phyloP scores from a whole-genome alignment of 2,113 vertebrate genomes.

The Syrmaticus mikado region DNA sequence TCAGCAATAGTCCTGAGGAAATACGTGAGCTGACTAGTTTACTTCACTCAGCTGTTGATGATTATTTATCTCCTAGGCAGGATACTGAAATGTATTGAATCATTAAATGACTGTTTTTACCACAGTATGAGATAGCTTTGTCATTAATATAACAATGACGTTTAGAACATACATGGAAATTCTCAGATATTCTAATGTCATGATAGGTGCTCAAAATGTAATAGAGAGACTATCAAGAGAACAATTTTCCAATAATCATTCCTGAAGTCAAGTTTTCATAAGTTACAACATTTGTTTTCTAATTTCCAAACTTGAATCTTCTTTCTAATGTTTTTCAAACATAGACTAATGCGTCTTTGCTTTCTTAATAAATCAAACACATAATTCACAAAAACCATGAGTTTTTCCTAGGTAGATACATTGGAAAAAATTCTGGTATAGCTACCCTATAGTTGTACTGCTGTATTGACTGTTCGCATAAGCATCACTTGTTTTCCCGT shows the following conservation, averaged over 20 bases:
- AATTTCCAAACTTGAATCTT: neutral
- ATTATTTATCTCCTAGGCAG: conserved; percentile 34
- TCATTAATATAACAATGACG: neutral
- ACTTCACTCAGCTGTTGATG: neutral
- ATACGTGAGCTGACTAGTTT: neutral
- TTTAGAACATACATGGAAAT: neutral
- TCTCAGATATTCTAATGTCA: neutral
- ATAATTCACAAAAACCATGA: neutral
- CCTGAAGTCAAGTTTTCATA: neutral
- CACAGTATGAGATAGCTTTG: neutral
- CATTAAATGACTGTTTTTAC: neutral
- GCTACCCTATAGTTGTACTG: neutral
- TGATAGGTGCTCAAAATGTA: neutral
- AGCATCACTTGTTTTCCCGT: neutral
- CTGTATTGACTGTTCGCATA: neutral
- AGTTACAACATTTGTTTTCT: neutral
- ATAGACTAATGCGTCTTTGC: neutral
- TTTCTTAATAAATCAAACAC: neutral
- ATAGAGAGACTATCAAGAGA: neutral
- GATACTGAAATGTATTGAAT: conserved; percentile 8
- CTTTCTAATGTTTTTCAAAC: neutral
- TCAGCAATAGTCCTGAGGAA: neutral
- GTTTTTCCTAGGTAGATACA: neutral
- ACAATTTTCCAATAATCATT: neutral
- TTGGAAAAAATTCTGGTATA: neutral